Evolutionary conservation across 2,113 vertebrate genomes (phyloP).

Genomic region (Saguinus imperator): DNA sequence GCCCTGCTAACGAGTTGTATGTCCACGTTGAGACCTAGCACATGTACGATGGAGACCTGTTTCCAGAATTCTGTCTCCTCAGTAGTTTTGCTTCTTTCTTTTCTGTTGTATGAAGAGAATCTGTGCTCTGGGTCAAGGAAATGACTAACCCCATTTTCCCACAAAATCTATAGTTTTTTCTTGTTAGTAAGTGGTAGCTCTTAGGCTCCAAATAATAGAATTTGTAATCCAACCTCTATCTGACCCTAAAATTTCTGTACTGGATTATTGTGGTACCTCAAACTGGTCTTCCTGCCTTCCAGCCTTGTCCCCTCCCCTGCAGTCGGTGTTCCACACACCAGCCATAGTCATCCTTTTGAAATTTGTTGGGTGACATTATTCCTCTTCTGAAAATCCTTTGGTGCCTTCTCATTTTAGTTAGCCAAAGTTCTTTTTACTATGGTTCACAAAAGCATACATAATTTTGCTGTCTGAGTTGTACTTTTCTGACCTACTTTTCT

Average conservation of each 20-base stretch:
- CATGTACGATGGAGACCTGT: neutral
- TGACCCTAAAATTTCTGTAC: neutral
- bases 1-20: neutral
- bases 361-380: neutral
- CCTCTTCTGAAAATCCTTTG: neutral
- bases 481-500: neutral
- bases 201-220: neutral
- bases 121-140: neutral
- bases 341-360: neutral
- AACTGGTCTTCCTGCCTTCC: neutral
- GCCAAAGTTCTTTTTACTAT: neutral
- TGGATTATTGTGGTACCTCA: neutral
- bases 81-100: neutral
- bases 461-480: neutral
- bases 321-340: neutral
- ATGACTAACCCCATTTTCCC: neutral
- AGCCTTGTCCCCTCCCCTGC: neutral
- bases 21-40: neutral
- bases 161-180: neutral
- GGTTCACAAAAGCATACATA: neutral
- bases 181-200: neutral
- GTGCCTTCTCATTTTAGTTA: constrained; percentile 9
- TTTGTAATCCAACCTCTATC: neutral
- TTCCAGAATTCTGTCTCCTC: constrained; percentile 6
- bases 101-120: neutral